Conservation (phyloP, 2,888 invertebrate genomes). For the Osmoderma eremita region DNA sequence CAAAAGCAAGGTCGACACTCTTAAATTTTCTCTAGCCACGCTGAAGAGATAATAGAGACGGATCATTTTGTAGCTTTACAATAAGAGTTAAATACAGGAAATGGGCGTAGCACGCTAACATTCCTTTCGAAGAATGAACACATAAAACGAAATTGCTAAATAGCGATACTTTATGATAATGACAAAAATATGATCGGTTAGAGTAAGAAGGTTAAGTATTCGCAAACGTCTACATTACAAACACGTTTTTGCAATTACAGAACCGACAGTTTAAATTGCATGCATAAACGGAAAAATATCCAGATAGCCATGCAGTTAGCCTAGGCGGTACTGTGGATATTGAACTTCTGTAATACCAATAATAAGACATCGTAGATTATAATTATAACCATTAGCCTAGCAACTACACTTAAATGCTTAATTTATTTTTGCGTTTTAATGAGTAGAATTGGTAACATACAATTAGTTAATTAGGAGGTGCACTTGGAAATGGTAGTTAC, state of each 20-base stretch:
- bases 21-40: no score
- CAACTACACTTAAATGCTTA: constrained; percentile 22
- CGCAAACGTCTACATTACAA: constrained; percentile 21
- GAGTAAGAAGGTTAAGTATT: background rate
- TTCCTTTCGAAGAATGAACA: no score
- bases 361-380: constrained; percentile 25
- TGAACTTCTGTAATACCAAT: constrained; percentile 27
- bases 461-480: constrained; percentile 30
- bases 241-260: constrained; percentile 26
- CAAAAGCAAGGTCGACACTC: no score
- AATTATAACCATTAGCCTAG: constrained; percentile 30
- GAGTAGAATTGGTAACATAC: constrained; percentile 23
- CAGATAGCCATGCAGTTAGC: constrained; percentile 16
- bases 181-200: constrained; percentile 3
- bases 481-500: constrained; percentile 8
- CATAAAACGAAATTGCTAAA: no score
- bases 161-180: background rate
- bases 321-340: constrained; percentile 9
- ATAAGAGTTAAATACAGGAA: no score
- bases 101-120: no score
- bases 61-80: no score
- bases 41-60: no score
- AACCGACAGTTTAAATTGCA: constrained; percentile 22
- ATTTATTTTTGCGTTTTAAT: constrained; percentile 30
- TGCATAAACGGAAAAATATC: constrained; percentile 7